These are phyloP conservation scores for Asteroscopus sphinx DNA, from an alignment of 2,888 invertebrate species.

Conservation along the genomic window DNA sequence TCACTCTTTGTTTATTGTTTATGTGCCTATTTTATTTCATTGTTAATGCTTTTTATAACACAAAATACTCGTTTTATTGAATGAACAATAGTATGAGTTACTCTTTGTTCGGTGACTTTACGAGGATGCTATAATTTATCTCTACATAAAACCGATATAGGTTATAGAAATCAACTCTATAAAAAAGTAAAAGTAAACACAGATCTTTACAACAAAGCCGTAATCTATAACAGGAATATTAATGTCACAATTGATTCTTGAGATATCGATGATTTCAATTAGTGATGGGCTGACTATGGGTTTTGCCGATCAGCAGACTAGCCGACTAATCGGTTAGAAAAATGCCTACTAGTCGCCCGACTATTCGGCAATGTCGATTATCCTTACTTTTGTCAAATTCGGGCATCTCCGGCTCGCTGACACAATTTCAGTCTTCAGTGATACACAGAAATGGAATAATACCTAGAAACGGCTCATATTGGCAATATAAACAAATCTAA, in stretches of 20 bases:
- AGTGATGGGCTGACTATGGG: too few species aligned
- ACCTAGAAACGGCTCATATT: too few species aligned
- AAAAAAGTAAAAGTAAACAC: constrained; percentile 65
- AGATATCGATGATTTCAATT: too few species aligned
- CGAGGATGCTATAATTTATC: constrained; percentile 52
- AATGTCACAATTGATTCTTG: constrained; percentile 58
- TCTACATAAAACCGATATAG: constrained; percentile 53
- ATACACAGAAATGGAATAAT: too few species aligned
- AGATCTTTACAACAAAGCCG: constrained; percentile 59
- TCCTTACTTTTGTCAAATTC: too few species aligned
- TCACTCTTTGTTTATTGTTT: constrained; percentile 1
- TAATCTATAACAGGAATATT: constrained; percentile 65
- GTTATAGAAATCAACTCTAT: constrained; percentile 57
- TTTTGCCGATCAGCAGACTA: too few species aligned
- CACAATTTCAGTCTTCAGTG: too few species aligned
- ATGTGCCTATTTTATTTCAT: constrained; percentile 6
- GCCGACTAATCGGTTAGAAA: too few species aligned
- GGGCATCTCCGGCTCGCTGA: too few species aligned
- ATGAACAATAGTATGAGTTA: constrained; percentile 19
- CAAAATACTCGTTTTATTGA: constrained; percentile 15
- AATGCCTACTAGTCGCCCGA: too few species aligned
- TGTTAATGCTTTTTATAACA: constrained; percentile 23
- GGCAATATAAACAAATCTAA: too few species aligned
- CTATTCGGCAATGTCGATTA: too few species aligned
- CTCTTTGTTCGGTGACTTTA: constrained; percentile 47